A percentile compares a stretch with the other conserved stretches of the same genome.
Conservation (phyloP, 2,888 invertebrate species). For the Nyleta sp. region DNA sequence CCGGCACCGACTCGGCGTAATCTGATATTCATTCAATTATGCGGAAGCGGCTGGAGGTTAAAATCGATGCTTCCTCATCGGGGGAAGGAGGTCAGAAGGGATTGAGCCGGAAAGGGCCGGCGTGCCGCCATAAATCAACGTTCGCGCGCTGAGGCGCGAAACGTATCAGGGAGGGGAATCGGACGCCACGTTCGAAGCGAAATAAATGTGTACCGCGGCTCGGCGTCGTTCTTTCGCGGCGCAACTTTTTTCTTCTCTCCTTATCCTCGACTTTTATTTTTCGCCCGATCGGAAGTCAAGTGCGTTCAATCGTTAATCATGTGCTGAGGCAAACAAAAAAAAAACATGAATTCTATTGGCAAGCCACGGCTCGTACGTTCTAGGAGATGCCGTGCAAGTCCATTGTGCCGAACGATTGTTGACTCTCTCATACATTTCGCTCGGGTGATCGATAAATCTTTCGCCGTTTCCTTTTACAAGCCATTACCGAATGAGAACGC, state of each 20-base stretch:
- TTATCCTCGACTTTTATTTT: constrained; percentile 17
- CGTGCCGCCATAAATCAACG: constrained; percentile 74
- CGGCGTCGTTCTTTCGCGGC: constrained; percentile 45
- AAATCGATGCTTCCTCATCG: constrained; percentile 46
- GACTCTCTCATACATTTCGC: constrained; percentile 75
- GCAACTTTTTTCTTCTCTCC: constrained; percentile 3
- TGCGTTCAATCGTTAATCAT: constrained; percentile 82
- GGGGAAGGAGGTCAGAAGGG: constrained; percentile 52
- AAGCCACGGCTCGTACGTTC: constrained; percentile 58
- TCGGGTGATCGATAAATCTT: constrained; percentile 78
- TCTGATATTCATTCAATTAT: constrained; percentile 53
- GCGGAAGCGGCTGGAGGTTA: constrained; percentile 48
- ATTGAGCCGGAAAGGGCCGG: constrained; percentile 64
- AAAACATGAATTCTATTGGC: constrained; percentile 75
- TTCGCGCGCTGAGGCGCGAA: constrained; percentile 72
- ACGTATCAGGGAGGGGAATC: constrained; percentile 60
- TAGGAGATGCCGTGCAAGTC: constrained; percentile 68
- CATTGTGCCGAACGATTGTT: constrained; percentile 73
- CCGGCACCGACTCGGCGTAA: constrained; percentile 17
- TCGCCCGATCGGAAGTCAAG: constrained; percentile 80
- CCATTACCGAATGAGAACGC: constrained; percentile 77
- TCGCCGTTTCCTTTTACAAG: constrained; percentile 78
- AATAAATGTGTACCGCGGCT: constrained; percentile 69
- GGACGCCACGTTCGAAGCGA: constrained; percentile 59
- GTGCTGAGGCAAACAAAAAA: constrained; percentile 73